These are phyloP conservation scores for Trinectes maculatus DNA, from an alignment of 2,113 vertebrate genomes.

Conservation along the genomic window DNA sequence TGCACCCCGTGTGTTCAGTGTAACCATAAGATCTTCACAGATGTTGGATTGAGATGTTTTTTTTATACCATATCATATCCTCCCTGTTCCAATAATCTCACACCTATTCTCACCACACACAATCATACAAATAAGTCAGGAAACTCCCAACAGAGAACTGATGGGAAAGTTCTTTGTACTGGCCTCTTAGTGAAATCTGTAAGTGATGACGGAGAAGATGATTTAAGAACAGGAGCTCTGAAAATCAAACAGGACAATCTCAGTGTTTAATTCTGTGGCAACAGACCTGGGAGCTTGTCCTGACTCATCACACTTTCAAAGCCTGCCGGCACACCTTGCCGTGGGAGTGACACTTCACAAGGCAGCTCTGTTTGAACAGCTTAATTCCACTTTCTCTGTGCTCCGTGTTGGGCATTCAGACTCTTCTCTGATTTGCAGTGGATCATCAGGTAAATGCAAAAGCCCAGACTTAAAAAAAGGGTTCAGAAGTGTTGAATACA, in stretches of 20 bases:
- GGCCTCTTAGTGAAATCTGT: slow-evolving; percentile 67
- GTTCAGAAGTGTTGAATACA: slow-evolving; percentile 37
- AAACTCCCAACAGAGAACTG: slow-evolving; percentile 67
- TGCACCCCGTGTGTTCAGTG: slow-evolving; percentile 68
- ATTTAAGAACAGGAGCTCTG: slow-evolving; percentile 71
- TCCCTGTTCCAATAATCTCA: slow-evolving; percentile 30
- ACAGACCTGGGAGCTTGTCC: slow-evolving; percentile 64
- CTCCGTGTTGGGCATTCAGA: slow-evolving; percentile 35
- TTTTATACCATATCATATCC: slow-evolving; percentile 17
- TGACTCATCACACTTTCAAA: slow-evolving; percentile 78
- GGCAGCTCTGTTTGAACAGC: slow-evolving; percentile 75
- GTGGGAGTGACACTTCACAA: slow-evolving; percentile 79
- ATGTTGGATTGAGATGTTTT: slow-evolving; percentile 13
- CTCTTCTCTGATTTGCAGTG: slow-evolving; percentile 43
- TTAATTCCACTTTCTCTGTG: slow-evolving; percentile 73
- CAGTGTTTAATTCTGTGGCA: slow-evolving; percentile 64
- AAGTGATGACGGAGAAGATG: slow-evolving; percentile 77
- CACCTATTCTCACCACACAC: slow-evolving; percentile 63
- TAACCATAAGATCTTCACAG: slow-evolving; percentile 72
- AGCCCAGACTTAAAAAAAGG: slow-evolving; percentile 57
- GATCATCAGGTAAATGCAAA: slow-evolving; percentile 26
- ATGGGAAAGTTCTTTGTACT: slow-evolving; percentile 66
- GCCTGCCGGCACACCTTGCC: slow-evolving; percentile 70
- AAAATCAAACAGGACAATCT: slow-evolving; percentile 75
- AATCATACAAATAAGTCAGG: slow-evolving; percentile 42